A percentile compares a stretch with the other conserved stretches of the same genome.
Conservation (phyloP, 2,888 invertebrate genomes). For the Cryptosula pallasiana region DNA sequence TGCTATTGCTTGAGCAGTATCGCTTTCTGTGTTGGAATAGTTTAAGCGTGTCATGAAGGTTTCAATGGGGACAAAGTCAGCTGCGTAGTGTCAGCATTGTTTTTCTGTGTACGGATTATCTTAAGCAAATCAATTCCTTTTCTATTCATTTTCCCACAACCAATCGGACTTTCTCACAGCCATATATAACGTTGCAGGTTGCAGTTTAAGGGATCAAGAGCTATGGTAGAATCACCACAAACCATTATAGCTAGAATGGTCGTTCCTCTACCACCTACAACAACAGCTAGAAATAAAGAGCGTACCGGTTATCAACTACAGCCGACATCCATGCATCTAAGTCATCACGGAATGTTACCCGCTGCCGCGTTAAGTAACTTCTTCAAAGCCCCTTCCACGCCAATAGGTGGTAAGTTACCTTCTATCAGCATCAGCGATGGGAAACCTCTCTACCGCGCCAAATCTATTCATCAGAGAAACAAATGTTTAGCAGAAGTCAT, state of each 20-base stretch:
- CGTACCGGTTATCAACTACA: slow-evolving; percentile 4
- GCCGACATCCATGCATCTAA: neutral
- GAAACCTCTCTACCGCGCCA: neutral
- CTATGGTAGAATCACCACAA: slow-evolving; percentile 10
- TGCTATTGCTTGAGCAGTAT: neutral
- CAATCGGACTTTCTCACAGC: neutral
- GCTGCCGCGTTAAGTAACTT: slow-evolving; percentile 16
- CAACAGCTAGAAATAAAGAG: neutral
- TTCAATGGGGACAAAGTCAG: neutral
- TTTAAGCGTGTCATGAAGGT: neutral
- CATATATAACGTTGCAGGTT: neutral
- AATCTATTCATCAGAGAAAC: slow-evolving; percentile 17
- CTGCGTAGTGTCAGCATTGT: neutral
- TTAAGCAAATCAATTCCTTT: neutral
- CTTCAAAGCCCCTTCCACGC: slow-evolving; percentile 1
- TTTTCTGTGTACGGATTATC: neutral
- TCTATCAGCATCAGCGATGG: neutral
- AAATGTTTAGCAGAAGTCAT: slow-evolving; percentile 21
- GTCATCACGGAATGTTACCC: neutral
- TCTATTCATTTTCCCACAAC: neutral
- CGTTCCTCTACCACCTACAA: neutral
- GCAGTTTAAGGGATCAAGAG: neutral
- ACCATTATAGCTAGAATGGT: slow-evolving; percentile 6
- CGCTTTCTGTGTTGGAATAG: neutral
- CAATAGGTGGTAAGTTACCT: slow-evolving; percentile 10